Percentiles rank a stretch among this genome's conserved stretches.
Evolutionary conservation across 2,888 invertebrate species (phyloP).

Genomic region (Chydorus sphaericus): DNA sequence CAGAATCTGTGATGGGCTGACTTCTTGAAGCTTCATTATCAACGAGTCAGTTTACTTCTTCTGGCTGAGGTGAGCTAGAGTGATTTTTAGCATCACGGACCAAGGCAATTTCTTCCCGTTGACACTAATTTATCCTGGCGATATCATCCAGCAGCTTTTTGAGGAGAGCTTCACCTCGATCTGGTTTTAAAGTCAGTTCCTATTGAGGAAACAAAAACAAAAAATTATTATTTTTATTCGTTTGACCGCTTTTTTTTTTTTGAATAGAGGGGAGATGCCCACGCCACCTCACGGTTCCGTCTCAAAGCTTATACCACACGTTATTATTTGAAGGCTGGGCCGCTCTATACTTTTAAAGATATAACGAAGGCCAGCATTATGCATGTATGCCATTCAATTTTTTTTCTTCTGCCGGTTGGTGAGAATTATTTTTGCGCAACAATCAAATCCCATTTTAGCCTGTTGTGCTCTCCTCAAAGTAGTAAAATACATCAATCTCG

Average conservation of each 20-base stretch:
- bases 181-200: not conserved
- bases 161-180: not conserved
- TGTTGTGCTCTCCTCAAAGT: too few relatives aligned
- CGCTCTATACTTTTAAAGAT: too few relatives aligned
- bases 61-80: not conserved
- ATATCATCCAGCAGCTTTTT: not conserved
- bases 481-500: too few relatives aligned
- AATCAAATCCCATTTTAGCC: too few relatives aligned
- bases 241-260: not conserved
- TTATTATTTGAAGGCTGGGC: constrained; percentile 2
- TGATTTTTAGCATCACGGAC: not conserved
- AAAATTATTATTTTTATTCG: not conserved
- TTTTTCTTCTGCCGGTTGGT: too few relatives aligned
- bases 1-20: not conserved
- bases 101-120: not conserved
- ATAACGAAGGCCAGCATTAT: too few relatives aligned
- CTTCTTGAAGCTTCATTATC: not conserved
- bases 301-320: not conserved
- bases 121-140: not conserved
- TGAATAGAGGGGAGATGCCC: not conserved
- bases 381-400: too few relatives aligned
- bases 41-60: not conserved
- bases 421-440: too few relatives aligned
- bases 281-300: not conserved
- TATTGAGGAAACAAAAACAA: not conserved